A percentile compares a stretch with the other conserved stretches of the same genome.
Conservation (phyloP, 2,113 vertebrate species). For the Muscicapa adusta region DNA sequence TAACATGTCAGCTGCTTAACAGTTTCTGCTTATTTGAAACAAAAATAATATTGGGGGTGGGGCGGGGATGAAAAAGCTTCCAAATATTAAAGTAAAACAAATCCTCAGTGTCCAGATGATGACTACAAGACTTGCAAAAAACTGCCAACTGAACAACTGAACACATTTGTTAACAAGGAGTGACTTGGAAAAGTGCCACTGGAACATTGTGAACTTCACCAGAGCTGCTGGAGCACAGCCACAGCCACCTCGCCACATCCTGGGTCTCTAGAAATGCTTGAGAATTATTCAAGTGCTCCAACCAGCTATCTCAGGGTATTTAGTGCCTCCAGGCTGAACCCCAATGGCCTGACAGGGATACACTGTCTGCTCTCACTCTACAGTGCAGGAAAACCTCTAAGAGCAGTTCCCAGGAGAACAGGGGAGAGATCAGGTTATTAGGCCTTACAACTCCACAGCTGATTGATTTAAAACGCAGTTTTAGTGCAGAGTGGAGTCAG, state of each 20-base stretch:
- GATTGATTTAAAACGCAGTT: not conserved
- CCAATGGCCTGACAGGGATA: not conserved
- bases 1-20: not conserved
- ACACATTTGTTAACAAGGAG: not conserved
- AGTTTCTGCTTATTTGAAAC: not conserved
- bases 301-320: not conserved
- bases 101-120: not conserved
- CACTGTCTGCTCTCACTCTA: not conserved
- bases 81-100: not conserved
- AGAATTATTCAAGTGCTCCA: not conserved
- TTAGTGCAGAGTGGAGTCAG: not conserved
- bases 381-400: not conserved
- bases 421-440: not conserved
- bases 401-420: not conserved
- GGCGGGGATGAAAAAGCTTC: not conserved
- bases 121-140: not conserved
- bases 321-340: not conserved
- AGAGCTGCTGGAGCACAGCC: slow-evolving; percentile 22
- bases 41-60: not conserved
- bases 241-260: not conserved
- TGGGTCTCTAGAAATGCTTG: slow-evolving; percentile 14
- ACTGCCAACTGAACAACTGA: not conserved
- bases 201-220: slow-evolving; percentile 19
- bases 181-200: slow-evolving; percentile 9
- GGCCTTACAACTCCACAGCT: not conserved